Base-by-base conservation (phyloP, 2,888 invertebrate genomes). In the Drosophila mimetica region DNA sequence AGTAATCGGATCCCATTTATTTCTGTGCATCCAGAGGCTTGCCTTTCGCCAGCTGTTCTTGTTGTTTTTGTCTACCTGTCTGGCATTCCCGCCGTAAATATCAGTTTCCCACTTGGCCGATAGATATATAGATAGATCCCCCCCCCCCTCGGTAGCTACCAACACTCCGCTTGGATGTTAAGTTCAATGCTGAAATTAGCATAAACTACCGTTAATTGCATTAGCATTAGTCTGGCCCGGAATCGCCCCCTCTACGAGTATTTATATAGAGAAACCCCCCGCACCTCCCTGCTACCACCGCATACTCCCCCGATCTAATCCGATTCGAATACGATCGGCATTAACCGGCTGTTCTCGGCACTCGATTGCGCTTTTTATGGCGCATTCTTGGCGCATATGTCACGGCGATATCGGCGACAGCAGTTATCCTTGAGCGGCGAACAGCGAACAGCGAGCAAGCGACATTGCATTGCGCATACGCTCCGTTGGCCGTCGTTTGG, bases 151-250 rank as follows among this genome's bases (percentile, higher is more conserved):
- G 30, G 2, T 41, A 4, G 18, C 41, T 25, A 6, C 16, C 54
- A 20, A n/a, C 57, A 47, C 46, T n/a, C n/a, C 63, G 64, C 51
- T 71, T 86, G 58, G 79, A 86, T 76, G 89, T 89, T 89, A 90
- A 90, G 90, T 90, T 90, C 90, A 90, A 90, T 90, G 90, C 81
- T 89, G 79, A 89, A 89, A 90, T 90, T 89, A 88, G 78, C 89
- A 89, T 90, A 89, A 89, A 85, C 82, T 89, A 89, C 90, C 89
- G 90, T 90, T 90, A 90, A 89, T 88, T 89, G 83, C 78, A 80
- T 79, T 82, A 79, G 81, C 85, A 86, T 80, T 82, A 80, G 78
- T 83, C 76, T 86, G 77, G 66, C 59, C 57, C 64, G 53, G 63
- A 41, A 22, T 48, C 55, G 36, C 36, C 60, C 37, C 46, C 30